Evolutionary conservation across 1,140 invertebrate genomes (phyloP).

Genomic region (Drosophila prosaltans): DNA sequence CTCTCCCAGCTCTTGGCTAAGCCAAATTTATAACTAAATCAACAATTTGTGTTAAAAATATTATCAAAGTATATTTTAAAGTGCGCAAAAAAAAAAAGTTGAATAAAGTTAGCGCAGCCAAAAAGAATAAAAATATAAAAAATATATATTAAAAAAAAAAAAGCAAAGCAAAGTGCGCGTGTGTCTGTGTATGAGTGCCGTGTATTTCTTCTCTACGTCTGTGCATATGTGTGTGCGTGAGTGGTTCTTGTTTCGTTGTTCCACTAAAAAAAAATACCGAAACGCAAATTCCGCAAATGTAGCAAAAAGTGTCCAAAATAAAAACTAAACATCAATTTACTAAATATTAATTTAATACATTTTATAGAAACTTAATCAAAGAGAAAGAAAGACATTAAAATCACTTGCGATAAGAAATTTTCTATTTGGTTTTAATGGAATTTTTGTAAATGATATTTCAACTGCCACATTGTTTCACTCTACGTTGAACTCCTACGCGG

Average conservation of each 20-base stretch:
- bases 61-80: conserved; percentile 28
- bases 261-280: conserved; percentile 27
- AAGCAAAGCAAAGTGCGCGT: conserved; percentile 68
- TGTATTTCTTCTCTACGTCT: conserved; percentile 42
- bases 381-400: background rate
- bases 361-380: background rate
- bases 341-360: background rate
- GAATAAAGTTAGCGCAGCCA: conserved; percentile 66
- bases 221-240: conserved; percentile 35
- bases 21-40: conserved; percentile 47
- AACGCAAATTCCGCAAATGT: conserved; percentile 30
- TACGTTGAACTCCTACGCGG: conserved; percentile 43
- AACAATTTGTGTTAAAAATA: conserved; percentile 53
- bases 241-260: conserved; percentile 45
- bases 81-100: conserved; percentile 43
- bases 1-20: conserved; percentile 26
- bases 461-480: conserved; percentile 1
- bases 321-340: background rate
- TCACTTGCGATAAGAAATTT: conserved; percentile 21
- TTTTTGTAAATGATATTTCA: conserved; percentile 69
- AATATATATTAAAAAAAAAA: conserved; percentile 34
- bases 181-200: conserved; percentile 44
- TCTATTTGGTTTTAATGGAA: conserved; percentile 68
- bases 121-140: conserved; percentile 44
- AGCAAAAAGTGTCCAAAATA: conserved; percentile 8